Evolutionary conservation across 2,113 vertebrate genomes (phyloP), one percentile per base, ranked within the genome.

Genomic region (Herpetotheres cachinnans): DNA sequence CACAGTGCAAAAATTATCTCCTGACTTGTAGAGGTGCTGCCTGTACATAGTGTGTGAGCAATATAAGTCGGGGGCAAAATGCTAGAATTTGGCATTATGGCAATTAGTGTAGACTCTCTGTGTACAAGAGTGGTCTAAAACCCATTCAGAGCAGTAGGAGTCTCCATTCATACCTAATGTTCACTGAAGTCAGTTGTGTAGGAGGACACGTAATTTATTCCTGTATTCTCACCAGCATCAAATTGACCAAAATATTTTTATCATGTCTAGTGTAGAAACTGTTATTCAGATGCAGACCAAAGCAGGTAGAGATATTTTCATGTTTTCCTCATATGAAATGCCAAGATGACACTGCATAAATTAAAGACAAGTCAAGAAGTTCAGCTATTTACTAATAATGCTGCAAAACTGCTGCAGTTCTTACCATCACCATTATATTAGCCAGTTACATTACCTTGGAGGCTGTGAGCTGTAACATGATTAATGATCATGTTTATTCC

Each of bases 401-500:
- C 30, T 83, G 69, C 34, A 59, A 89, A 84, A 56, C 34, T 86
- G 19, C 50, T 82, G 42, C 72, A 67, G 40, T 86, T 84, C 55
- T 77, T 94, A 30, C 42, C 42, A 42, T 52, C 54, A 58, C 24
- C 46, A n/a, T 87, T 86, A 36, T 92, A 9, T 89, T 83, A 93
- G 67, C 44, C 24, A 83, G 56, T 76, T n/a, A 30, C 49, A 65
- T 94, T 90, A 69, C 84, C 56, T 50, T 49, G n/a, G 40, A 93
- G 67, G 36, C 80, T 69, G 30, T 59, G 66, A 92, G n/a, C 78
- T 92, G 65, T 82, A 62, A 92, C 79, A 83, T 92, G 62, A 85
- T 87, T 95, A 69, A 86, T 82, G 86, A 87, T 84, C 54, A 11
- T 91, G 79, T 90, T 96, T 96, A 89, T 96, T 93, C 67, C 49